Base-by-base conservation (phyloP, 2,888 invertebrate species). In the Dolomedes plantarius region DNA sequence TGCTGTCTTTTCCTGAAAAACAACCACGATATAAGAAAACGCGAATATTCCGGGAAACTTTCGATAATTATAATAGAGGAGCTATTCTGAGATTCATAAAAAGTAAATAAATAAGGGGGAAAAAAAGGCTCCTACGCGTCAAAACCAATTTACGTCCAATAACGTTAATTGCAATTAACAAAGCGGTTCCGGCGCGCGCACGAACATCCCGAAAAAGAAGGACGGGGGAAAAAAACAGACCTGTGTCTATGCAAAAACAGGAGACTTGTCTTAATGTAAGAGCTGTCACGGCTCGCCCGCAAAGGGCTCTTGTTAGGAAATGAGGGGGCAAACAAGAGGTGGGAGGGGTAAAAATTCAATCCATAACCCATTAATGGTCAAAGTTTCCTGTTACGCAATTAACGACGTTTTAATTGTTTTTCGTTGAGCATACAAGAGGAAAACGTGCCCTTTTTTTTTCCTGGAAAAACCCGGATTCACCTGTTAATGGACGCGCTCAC, bases 121-220 rank as follows among this genome's bases (percentile, higher is more conserved):
- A 76, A 56, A n/a, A n/a, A n/a, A n/a, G n/a, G n/a, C n/a, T 36
- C 36, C 39, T 6, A 6, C 5, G 83, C 75, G 82, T 77, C 62
- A 71, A 83, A 83, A 83, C 83, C 83, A 83, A 83, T 83, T 83
- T 83, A 46, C 83, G 76, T 76, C 71, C 83, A 83, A 83, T 83
- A 76, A 72, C 69, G 72, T 83, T 83, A 83, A 83, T 83, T 83
- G 83, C 83, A 83, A 83, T 83, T 83, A 83, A 77, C 76, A 83
- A 56, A 71, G 83, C 76, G 76, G 71, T 83, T 83, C 72, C 82
- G 82, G 23, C 68, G 39, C 67, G 11, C 28, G 23, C 29, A 68
- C 29, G 56, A 75, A 75, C 62, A 73, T 36, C 6, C 41, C 41
- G 41, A 46, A 75, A 36, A 74, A 74, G 27, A 64, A 29, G n/a